Conservation (phyloP, 2,113 vertebrate genomes). For the Elephas maximus region DNA sequence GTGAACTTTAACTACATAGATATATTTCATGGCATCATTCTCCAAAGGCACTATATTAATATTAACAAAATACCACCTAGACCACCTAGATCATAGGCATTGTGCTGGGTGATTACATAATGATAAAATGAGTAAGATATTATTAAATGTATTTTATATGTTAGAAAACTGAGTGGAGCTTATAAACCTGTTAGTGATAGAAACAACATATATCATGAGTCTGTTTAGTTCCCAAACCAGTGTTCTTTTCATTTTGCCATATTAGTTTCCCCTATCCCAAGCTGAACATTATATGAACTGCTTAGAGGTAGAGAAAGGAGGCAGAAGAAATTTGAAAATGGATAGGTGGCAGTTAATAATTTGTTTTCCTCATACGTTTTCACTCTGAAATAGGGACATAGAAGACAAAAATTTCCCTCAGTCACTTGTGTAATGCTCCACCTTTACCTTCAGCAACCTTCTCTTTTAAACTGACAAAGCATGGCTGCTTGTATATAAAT, state of each 20-base stretch:
- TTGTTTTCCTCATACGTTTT: neutral
- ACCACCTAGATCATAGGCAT: neutral
- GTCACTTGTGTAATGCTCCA: neutral
- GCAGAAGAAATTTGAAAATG: neutral
- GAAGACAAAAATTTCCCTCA: neutral
- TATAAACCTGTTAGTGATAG: neutral
- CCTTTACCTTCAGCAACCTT: neutral
- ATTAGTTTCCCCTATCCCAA: neutral
- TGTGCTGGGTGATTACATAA: neutral
- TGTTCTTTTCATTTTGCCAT: neutral
- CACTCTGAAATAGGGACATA: neutral
- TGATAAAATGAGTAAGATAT: neutral
- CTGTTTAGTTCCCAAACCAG: neutral
- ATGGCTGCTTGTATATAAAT: neutral
- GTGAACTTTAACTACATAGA: neutral
- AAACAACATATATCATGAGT: neutral
- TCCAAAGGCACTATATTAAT: neutral
- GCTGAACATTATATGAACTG: slow-evolving; percentile 20
- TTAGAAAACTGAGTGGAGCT: neutral
- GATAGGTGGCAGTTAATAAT: neutral
- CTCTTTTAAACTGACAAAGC: neutral
- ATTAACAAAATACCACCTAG: neutral
- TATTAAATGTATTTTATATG: slow-evolving; percentile 45
- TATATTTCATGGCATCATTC: neutral
- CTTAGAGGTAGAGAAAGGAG: neutral